phyloP scores from a whole-genome alignment of 1,140 invertebrate genomes.

The Himalopsyche phryganea region DNA sequence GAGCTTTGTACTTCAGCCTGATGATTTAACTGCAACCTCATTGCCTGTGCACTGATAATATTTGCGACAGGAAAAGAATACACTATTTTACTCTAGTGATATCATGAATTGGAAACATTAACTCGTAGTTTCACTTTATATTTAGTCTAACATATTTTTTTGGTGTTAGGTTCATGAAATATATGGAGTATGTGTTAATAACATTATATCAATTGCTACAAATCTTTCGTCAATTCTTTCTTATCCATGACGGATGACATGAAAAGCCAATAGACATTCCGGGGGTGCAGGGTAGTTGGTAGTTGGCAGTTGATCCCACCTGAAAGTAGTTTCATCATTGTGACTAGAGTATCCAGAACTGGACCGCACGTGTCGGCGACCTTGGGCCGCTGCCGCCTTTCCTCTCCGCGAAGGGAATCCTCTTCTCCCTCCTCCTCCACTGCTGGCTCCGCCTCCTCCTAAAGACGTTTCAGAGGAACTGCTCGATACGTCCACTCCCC shows the following conservation, averaged over 20 bases:
- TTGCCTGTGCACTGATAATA: no score
- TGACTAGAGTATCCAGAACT: constrained; percentile 74
- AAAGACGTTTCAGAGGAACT: constrained; percentile 69
- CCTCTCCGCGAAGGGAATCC: constrained; percentile 62
- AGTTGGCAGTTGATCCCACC: constrained; percentile 46
- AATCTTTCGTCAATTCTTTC: background rate
- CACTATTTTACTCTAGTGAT: no score
- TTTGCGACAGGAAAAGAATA: no score
- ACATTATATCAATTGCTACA: constrained; percentile 10
- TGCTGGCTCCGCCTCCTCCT: constrained; percentile 61
- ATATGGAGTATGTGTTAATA: no score
- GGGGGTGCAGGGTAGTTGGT: constrained; percentile 5
- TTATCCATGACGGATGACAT: background rate
- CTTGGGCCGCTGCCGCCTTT: constrained; percentile 53
- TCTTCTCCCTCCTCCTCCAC: constrained; percentile 63
- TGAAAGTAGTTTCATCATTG: constrained; percentile 78
- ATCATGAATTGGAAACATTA: no score
- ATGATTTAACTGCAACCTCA: no score
- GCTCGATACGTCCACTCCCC: constrained; percentile 64
- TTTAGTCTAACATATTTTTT: no score
- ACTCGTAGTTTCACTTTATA: no score
- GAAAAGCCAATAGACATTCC: background rate
- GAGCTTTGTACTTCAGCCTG: no score
- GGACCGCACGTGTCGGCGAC: constrained; percentile 65
- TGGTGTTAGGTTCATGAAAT: no score